Base-by-base conservation (phyloP, 2,888 invertebrate genomes). In the Dicycla oo region DNA sequence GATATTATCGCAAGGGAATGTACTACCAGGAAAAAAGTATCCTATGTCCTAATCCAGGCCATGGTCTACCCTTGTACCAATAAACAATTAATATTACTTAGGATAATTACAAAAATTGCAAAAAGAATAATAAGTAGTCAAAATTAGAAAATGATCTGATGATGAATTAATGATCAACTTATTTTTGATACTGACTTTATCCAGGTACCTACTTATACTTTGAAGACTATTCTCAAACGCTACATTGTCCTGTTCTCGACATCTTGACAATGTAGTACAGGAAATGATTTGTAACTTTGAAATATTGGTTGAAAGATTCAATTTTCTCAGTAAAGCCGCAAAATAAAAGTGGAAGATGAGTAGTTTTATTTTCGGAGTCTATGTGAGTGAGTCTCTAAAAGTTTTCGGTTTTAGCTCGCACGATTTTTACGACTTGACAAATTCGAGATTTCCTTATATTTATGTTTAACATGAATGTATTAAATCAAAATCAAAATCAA, bases 241-340 rank as follows among this genome's bases (percentile, higher is more conserved):
- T 34, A 38, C 40, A 51, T 13, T 54, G 58, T 65, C 34, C 30
- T 49, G 56, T 34, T 58, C 51, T 58, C 34, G 60, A 73, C 62
- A 58, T 53, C 38, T 57, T 51, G 38, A 78, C 68, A 78, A 54
- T 69, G 43, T 26, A 61, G 43, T 26, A 57, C 45, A 66, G 62
- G 65, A 82, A 78, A 82, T 78, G 57, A 65, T 78, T 72, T 60
- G 64, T 78, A 20, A 49, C 67, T 51, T 51, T 65, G 63, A 78
- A 78, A 64, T 78, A 78, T 78, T 54, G 53, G 43, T 53, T n/a
- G 34, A 53, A 68, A 60, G 49, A 45, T 68, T 34, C 26, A 20
- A 43, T 63, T 75, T 62, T 43, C 23, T 49, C 8, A 30, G 47
- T 13, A 38, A 70, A 38, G 30, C 43, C 20, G n/a, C 3, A 13